phyloP scores from a whole-genome alignment of 2,113 vertebrate species.

The Climacteris rufus region DNA sequence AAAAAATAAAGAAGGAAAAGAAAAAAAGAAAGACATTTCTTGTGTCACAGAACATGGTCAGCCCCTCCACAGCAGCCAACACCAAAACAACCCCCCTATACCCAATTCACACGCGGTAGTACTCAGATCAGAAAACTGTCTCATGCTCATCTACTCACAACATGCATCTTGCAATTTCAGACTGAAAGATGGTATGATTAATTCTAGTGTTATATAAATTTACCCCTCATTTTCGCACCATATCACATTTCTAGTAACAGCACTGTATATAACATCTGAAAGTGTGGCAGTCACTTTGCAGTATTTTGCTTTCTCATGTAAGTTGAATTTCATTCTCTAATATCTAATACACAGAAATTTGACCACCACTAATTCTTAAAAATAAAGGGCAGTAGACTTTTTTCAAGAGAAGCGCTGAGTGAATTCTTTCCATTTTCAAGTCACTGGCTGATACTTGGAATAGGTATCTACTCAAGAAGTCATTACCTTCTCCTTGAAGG shows the following conservation, averaged over 20 bases:
- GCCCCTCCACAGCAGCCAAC: neutral
- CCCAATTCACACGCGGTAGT: neutral
- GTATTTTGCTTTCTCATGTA: neutral
- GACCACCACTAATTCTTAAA: neutral
- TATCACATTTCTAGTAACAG: conserved; percentile 1
- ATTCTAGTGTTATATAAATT: conserved; percentile 5
- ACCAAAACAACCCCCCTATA: neutral
- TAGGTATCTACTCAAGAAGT: neutral
- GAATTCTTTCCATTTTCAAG: neutral
- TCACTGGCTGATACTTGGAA: neutral
- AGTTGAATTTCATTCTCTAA: neutral
- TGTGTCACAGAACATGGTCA: neutral
- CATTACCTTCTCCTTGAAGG: neutral
- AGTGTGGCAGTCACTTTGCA: neutral
- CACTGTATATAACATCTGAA: neutral
- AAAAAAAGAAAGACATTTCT: neutral
- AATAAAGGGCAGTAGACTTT: neutral
- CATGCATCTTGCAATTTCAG: neutral
- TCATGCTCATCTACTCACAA: neutral
- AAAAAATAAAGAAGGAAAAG: too few relatives aligned
- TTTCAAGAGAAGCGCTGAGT: neutral
- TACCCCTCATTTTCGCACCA: conserved; percentile 9
- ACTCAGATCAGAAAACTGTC: neutral
- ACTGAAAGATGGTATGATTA: conserved; percentile 14
- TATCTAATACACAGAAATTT: neutral